These are phyloP conservation scores for Staurois parvus DNA, from an alignment of 2,797 vertebrate species.

Conservation along the genomic window DNA sequence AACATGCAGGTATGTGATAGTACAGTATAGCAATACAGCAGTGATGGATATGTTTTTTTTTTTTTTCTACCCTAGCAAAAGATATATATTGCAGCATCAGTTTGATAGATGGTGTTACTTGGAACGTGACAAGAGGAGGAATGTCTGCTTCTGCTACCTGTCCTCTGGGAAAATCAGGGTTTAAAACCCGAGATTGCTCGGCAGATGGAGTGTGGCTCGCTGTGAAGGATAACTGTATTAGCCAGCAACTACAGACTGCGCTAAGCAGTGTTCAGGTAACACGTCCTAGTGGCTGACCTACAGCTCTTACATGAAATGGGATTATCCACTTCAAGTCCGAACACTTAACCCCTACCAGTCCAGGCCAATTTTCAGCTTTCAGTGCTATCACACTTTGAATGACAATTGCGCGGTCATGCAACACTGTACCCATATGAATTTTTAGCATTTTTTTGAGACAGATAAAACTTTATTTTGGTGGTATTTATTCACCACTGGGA, in stretches of 20 bases:
- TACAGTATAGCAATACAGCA: no score
- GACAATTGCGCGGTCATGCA: no score
- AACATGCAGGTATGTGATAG: no score
- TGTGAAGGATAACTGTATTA: constrained; percentile 51
- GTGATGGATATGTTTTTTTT: neutral
- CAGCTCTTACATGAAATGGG: no score
- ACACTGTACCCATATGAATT: no score
- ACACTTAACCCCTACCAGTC: no score
- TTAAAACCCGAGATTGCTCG: constrained; percentile 33
- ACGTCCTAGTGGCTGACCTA: neutral
- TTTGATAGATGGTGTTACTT: constrained; percentile 6
- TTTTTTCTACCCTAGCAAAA: constrained; percentile 4
- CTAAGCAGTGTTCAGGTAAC: constrained; percentile 40
- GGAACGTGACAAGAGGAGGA: constrained; percentile 40
- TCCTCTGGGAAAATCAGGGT: constrained; percentile 34
- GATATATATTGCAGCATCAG: constrained; percentile 22
- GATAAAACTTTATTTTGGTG: no score
- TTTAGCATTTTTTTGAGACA: no score
- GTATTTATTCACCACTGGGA: no score
- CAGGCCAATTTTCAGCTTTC: no score
- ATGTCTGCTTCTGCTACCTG: constrained; percentile 5
- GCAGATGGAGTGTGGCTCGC: constrained; percentile 24
- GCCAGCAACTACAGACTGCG: neutral
- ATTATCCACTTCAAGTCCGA: no score
- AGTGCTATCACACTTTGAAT: no score